phyloP scores from a whole-genome alignment of 2,888 invertebrate genomes.

The Acanthacorydalis orientalis region DNA sequence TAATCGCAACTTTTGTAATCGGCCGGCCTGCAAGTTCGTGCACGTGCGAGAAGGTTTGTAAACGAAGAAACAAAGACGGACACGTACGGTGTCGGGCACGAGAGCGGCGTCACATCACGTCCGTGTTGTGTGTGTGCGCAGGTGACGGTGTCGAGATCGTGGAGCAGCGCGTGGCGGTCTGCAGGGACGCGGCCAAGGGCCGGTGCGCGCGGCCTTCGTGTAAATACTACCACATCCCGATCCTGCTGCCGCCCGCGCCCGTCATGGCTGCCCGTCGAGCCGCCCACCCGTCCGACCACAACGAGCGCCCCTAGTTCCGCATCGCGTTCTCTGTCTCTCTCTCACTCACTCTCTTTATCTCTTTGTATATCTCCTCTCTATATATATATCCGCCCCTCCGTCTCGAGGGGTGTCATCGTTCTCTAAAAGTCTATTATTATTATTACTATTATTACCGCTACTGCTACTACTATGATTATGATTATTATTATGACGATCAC shows the following conservation, averaged over 20 bases:
- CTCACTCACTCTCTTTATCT: background rate
- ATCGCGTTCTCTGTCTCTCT: constrained; percentile 13
- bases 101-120: background rate
- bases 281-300: constrained; percentile 25
- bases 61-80: background rate
- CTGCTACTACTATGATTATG: too few relatives aligned
- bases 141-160: constrained; percentile 89
- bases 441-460: too few relatives aligned
- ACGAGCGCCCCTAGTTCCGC: constrained; percentile 12
- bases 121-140: constrained; percentile 31
- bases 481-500: too few relatives aligned
- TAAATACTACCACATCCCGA: constrained; percentile 96
- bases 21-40: constrained; percentile 95
- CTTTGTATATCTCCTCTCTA: too few relatives aligned
- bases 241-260: constrained; percentile 71
- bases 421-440: too few relatives aligned
- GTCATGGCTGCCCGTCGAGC: constrained; percentile 41
- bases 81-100: background rate
- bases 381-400: too few relatives aligned
- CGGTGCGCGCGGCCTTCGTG: constrained; percentile 84
- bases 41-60: constrained; percentile 89
- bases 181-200: constrained; percentile 89
- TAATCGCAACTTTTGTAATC: constrained; percentile 93
- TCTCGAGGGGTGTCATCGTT: too few relatives aligned
- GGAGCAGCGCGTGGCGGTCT: constrained; percentile 90